A percentile compares a stretch with the other conserved stretches of the same genome.
Conservation (phyloP, 2,797 vertebrate species). For the Spatula versicolor region DNA sequence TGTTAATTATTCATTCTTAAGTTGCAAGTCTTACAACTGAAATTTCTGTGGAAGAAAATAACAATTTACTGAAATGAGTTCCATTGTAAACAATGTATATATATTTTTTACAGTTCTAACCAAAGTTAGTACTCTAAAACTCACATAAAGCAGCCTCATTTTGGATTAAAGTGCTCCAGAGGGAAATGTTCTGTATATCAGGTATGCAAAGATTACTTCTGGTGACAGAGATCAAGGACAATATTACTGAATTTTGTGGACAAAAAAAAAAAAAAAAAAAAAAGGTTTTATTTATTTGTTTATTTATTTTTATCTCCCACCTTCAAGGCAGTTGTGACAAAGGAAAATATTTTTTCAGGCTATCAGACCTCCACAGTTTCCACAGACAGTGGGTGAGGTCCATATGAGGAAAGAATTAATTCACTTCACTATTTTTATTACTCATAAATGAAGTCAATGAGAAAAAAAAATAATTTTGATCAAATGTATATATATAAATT, state of each 20-base stretch:
- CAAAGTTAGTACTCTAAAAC: background rate
- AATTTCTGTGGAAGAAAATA: background rate
- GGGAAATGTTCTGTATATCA: background rate
- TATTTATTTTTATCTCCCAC: background rate
- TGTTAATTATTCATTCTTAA: background rate
- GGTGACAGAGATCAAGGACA: background rate
- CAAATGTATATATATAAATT: background rate
- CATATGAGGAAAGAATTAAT: background rate
- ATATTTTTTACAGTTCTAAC: background rate
- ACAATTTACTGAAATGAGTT: background rate
- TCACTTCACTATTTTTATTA: background rate
- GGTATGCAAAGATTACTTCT: background rate
- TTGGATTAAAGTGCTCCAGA: background rate
- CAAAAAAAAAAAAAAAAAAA: background rate
- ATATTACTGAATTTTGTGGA: background rate
- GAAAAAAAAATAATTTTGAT: background rate
- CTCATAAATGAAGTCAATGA: background rate
- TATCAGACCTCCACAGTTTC: background rate
- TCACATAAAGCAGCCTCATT: background rate
- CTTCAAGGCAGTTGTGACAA: accelerated
- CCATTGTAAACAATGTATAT: background rate
- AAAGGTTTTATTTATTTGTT: too few species aligned
- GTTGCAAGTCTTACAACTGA: background rate
- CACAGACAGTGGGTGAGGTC: background rate
- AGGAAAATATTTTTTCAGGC: background rate